phyloP scores from a whole-genome alignment of 2,888 invertebrate species.

The Crematogaster levior region DNA sequence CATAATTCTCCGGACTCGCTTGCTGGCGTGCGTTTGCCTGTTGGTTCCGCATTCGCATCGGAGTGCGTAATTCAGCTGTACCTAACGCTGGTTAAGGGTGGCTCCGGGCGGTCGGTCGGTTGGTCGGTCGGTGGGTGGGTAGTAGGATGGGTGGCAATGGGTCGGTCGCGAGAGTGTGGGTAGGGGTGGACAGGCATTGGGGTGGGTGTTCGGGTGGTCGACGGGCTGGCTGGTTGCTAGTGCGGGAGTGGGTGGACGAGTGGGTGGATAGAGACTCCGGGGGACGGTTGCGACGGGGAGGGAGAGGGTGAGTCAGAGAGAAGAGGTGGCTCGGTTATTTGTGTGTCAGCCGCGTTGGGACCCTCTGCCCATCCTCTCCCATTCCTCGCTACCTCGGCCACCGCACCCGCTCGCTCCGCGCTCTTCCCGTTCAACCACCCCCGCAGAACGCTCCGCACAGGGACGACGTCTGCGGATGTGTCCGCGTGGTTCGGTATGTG shows the following conservation, averaged over 20 bases:
- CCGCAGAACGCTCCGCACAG: constrained; percentile 69
- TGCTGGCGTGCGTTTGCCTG: constrained; percentile 49
- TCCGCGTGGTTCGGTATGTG: constrained; percentile 58
- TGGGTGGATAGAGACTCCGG: constrained; percentile 72
- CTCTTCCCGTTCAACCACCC: constrained; percentile 79
- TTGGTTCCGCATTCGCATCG: constrained; percentile 66
- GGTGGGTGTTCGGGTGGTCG: constrained; percentile 66
- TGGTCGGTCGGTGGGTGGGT: constrained; percentile 70
- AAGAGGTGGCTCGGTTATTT: constrained; percentile 82
- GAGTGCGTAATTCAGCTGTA: constrained; percentile 83
- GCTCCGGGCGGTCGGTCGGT: constrained; percentile 70
- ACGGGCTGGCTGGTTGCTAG: constrained; percentile 72
- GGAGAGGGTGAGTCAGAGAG: constrained; percentile 59
- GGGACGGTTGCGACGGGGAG: constrained; percentile 53
- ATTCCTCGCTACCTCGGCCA: constrained; percentile 62
- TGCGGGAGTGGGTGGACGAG: constrained; percentile 69
- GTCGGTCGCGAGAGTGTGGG: constrained; percentile 66
- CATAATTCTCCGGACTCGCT: constrained; percentile 66
- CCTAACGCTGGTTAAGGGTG: constrained; percentile 77
- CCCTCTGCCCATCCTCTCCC: constrained; percentile 76
- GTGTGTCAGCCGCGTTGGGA: constrained; percentile 85
- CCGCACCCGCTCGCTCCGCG: constrained; percentile 59
- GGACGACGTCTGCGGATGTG: constrained; percentile 67
- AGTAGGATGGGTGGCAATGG: constrained; percentile 64
- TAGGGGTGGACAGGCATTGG: constrained; percentile 61